phyloP scores from a whole-genome alignment of 1,140 invertebrate genomes.

The Calycopis cecrops region DNA sequence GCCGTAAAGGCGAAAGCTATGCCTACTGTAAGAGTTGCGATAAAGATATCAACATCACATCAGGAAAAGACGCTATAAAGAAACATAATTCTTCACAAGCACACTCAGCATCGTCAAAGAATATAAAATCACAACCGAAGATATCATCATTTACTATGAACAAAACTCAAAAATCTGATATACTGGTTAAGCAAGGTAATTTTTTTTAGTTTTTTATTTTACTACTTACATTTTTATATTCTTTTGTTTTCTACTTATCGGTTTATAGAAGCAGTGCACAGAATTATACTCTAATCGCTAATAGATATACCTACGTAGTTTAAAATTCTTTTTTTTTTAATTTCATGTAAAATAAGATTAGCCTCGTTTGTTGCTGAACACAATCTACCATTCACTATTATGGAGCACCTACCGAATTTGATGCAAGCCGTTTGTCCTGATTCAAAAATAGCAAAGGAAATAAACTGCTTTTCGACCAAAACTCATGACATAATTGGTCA shows the following conservation, averaged over 20 bases:
- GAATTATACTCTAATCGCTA: conserved; percentile 15
- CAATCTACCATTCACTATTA: conserved; percentile 20
- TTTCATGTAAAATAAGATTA: conserved; percentile 25
- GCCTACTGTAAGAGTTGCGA: no score
- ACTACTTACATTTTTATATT: conserved; percentile 15
- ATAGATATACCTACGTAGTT: conserved; percentile 20
- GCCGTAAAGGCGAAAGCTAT: no score
- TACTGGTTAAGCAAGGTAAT: conserved; percentile 19
- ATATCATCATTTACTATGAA: no score
- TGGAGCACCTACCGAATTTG: conserved; percentile 14
- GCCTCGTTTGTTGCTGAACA: conserved; percentile 26
- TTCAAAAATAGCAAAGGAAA: no score
- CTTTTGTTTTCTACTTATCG: conserved; percentile 17
- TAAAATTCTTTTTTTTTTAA: conserved; percentile 22
- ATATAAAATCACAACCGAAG: no score
- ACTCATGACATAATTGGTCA: conserved; percentile 15
- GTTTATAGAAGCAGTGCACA: conserved; percentile 8
- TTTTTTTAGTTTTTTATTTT: conserved; percentile 12
- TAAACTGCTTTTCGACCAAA: conserved; percentile 17
- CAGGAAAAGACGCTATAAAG: no score
- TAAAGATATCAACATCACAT: no score
- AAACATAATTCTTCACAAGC: no score
- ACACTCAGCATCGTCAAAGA: no score
- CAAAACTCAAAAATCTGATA: no score
- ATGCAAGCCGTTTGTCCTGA: conserved; percentile 11